phyloP scores from a whole-genome alignment of 2,888 invertebrate species.

The Argyra leucocephala region DNA sequence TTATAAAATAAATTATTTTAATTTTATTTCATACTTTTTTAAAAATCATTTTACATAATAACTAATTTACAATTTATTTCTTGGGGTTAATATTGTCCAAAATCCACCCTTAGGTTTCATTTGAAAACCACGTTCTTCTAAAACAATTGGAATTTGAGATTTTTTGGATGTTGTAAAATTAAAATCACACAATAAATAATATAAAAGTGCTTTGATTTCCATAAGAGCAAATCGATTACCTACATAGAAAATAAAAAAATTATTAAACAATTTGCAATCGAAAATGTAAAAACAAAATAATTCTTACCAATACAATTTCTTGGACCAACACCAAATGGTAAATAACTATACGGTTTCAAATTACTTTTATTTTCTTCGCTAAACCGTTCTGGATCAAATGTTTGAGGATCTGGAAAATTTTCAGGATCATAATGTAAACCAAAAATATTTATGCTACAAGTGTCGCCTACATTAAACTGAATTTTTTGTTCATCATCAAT shows the following conservation, averaged over 20 bases:
- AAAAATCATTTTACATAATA: too few relatives aligned
- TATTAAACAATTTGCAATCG: not conserved
- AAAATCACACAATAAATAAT: slow-evolving; percentile 21
- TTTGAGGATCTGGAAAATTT: slow-evolving; percentile 47
- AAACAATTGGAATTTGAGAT: slow-evolving; percentile 16
- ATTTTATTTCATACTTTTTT: too few relatives aligned
- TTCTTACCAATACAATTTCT: slow-evolving; percentile 52
- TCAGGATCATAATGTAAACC: slow-evolving; percentile 47
- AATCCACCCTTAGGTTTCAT: slow-evolving; percentile 19
- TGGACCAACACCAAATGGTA: slow-evolving; percentile 52
- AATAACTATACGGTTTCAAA: slow-evolving; percentile 43
- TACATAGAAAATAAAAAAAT: slow-evolving; percentile 13
- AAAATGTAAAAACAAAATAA: not conserved
- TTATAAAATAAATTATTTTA: too few relatives aligned
- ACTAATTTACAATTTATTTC: slow-evolving; percentile 18
- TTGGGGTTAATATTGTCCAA: slow-evolving; percentile 20
- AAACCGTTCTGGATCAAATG: slow-evolving; percentile 53
- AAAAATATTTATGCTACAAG: slow-evolving; percentile 40
- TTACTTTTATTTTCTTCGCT: slow-evolving; percentile 48
- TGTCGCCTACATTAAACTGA: slow-evolving; percentile 29
- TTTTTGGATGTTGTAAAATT: slow-evolving; percentile 19
- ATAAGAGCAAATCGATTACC: slow-evolving; percentile 23
- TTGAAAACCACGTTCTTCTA: slow-evolving; percentile 10
- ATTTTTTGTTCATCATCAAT: slow-evolving; percentile 22
- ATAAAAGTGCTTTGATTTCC: slow-evolving; percentile 22